Evolutionary conservation across 2,888 invertebrate genomes (phyloP).

Genomic region (Therioaphis trifolii): DNA sequence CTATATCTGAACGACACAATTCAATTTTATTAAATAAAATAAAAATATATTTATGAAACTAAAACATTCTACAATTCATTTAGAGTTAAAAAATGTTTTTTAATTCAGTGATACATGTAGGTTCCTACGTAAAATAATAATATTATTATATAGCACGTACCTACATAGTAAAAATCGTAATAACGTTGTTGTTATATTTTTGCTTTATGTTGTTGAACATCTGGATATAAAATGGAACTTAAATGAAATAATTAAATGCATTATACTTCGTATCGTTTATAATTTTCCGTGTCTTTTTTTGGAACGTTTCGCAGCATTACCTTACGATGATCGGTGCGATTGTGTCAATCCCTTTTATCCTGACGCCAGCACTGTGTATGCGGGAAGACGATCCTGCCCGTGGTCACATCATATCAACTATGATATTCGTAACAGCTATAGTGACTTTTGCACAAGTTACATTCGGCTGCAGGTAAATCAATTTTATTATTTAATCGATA

Average conservation of each 20-base stretch:
- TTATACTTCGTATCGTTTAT: not conserved
- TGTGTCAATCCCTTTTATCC: constrained; percentile 83
- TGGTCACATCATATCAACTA: constrained; percentile 82
- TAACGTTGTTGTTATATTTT: not conserved
- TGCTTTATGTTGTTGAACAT: too few relatives aligned
- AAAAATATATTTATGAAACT: too few relatives aligned
- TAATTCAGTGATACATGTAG: too few relatives aligned
- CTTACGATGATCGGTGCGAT: constrained; percentile 88
- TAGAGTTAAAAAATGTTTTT: too few relatives aligned
- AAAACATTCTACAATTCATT: too few relatives aligned
- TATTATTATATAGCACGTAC: too few relatives aligned
- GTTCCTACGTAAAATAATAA: too few relatives aligned
- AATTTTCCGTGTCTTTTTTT: not conserved
- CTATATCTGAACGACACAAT: too few relatives aligned
- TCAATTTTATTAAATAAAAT: too few relatives aligned
- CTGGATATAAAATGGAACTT: not conserved
- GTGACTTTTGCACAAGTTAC: constrained; percentile 81
- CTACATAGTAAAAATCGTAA: too few relatives aligned
- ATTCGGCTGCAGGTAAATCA: constrained; percentile 76
- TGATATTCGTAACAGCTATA: constrained; percentile 85
- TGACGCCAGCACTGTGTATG: constrained; percentile 86
- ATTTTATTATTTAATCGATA: constrained; percentile 6
- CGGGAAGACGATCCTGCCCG: constrained; percentile 79
- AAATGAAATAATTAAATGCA: not conserved
- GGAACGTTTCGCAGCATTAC: constrained; percentile 74